phyloP scores from a whole-genome alignment of 1,140 invertebrate genomes.

The Uloborus diversus region DNA sequence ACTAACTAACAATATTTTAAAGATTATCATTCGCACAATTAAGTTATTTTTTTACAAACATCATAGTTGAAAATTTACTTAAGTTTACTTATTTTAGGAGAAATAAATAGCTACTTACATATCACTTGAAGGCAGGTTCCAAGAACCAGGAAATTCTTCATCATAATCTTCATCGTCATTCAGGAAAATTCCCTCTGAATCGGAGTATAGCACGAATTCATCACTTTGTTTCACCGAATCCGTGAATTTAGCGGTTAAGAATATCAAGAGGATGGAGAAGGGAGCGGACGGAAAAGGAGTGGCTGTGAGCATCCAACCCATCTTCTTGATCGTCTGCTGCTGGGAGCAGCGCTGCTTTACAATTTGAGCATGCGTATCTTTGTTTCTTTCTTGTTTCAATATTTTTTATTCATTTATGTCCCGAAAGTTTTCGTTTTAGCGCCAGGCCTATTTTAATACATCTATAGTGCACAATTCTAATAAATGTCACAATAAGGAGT shows the following conservation, averaged over 20 bases:
- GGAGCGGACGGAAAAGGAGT: background rate
- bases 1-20: too few relatives aligned
- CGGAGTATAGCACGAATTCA: background rate
- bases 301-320: background rate
- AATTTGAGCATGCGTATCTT: background rate
- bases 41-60: too few relatives aligned
- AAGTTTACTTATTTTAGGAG: too few relatives aligned
- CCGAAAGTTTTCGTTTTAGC: too few relatives aligned
- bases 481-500: background rate
- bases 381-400: background rate
- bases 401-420: background rate
- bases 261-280: background rate
- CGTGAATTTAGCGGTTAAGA: background rate
- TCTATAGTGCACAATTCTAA: background rate
- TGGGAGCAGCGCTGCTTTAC: background rate
- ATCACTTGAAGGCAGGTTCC: constrained; percentile 26
- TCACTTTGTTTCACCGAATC: background rate
- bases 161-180: constrained; percentile 29
- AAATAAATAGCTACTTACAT: constrained; percentile 1
- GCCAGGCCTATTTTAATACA: too few relatives aligned
- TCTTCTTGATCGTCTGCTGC: constrained; percentile 34
- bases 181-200: background rate
- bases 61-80: too few relatives aligned
- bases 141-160: constrained; percentile 28
- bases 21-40: too few relatives aligned